Percentiles rank a stretch among this genome's conserved stretches.
phyloP scores from a whole-genome alignment of 2,797 vertebrate species.

The Denticeps clupeoides region DNA sequence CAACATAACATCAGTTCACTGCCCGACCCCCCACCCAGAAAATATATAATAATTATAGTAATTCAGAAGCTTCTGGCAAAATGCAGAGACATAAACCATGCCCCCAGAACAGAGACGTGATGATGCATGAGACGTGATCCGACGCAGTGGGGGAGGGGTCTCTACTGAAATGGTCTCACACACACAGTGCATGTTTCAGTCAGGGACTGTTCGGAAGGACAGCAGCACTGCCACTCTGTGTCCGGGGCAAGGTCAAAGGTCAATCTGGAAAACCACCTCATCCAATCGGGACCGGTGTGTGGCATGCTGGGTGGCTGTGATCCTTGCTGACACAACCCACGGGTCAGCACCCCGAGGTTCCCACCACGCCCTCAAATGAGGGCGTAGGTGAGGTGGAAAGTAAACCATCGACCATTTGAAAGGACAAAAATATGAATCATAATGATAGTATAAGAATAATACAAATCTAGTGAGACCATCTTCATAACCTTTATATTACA shows the following conservation, averaged over 20 bases:
- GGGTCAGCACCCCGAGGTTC: conserved; percentile 11
- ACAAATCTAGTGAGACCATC: conserved; percentile 26
- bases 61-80: conserved; percentile 49
- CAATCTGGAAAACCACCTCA: not conserved
- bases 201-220: not conserved
- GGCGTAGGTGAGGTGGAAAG: conserved; percentile 27
- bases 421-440: not conserved
- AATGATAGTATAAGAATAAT: conserved; percentile 3
- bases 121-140: too few species aligned
- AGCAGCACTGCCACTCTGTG: too few species aligned
- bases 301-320: too few species aligned
- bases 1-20: conserved; percentile 13
- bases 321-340: not conserved
- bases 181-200: conserved; percentile 33
- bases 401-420: conserved; percentile 20
- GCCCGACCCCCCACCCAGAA: conserved; percentile 46
- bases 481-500: conserved; percentile 23
- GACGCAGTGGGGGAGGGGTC: not conserved
- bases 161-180: not conserved
- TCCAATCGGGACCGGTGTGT: too few species aligned
- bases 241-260: not conserved
- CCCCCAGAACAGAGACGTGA: conserved; percentile 21
- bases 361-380: conserved; percentile 30
- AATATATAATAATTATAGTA: conserved; percentile 44
- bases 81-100: conserved; percentile 50